Conservation (phyloP, 2,888 invertebrate species). For the Prosopocoilus inquinatus region DNA sequence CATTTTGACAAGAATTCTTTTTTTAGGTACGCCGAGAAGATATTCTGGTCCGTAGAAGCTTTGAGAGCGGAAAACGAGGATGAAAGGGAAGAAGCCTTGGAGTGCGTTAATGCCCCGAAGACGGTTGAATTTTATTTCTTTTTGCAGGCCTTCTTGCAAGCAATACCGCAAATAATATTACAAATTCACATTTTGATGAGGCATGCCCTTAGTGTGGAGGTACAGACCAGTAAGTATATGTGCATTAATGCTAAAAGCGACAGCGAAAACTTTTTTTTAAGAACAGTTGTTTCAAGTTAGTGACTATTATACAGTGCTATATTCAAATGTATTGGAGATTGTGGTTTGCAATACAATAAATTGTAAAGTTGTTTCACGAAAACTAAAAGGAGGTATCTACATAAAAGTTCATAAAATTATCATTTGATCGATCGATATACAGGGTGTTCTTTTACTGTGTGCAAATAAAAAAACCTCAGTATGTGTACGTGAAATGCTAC, state of each 20-base stretch:
- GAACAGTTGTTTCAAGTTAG: not conserved
- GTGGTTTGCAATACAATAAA: too few relatives aligned
- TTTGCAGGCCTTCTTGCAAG: conserved; percentile 74
- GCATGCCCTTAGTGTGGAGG: conserved; percentile 56
- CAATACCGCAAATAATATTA: conserved; percentile 69
- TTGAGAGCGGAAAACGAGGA: conserved; percentile 60
- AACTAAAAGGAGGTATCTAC: too few relatives aligned
- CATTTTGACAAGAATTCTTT: conserved; percentile 1
- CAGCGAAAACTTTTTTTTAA: not conserved
- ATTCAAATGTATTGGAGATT: too few relatives aligned
- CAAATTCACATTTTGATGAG: conserved; percentile 65
- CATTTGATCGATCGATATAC: too few relatives aligned
- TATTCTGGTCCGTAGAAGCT: conserved; percentile 77
- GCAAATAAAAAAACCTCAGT: too few relatives aligned
- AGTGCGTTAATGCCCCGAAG: conserved; percentile 61
- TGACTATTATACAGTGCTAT: too few relatives aligned
- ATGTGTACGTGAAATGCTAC: too few relatives aligned
- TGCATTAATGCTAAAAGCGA: not conserved
- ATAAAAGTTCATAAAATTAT: too few relatives aligned
- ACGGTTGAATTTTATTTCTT: conserved; percentile 75
- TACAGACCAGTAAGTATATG: conserved; percentile 61
- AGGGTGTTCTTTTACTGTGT: too few relatives aligned
- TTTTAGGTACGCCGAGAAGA: conserved; percentile 66
- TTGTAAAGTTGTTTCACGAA: too few relatives aligned
- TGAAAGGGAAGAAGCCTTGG: conserved; percentile 60